Base-by-base conservation (phyloP, 92 coral and sea anemone species). In the Micromussa lordhowensis region DNA sequence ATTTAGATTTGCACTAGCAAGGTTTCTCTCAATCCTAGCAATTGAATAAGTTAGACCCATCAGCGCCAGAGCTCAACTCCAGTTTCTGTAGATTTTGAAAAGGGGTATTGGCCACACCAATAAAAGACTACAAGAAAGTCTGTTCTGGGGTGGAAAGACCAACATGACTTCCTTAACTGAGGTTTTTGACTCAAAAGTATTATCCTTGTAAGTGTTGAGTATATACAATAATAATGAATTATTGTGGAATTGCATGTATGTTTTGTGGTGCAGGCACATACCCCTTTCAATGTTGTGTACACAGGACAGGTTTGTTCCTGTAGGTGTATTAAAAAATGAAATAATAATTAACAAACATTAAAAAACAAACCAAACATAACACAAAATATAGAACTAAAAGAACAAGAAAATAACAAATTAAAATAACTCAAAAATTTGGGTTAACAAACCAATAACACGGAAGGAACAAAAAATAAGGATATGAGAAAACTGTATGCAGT, bases 211-310 rank as follows among this genome's bases (percentile, higher is more conserved):
- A 36, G 38, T 36, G n/a, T n/a, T n/a, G n/a, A n/a, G n/a, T n/a
- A n/a, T n/a, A n/a, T n/a, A n/a, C n/a, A n/a, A n/a, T n/a, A n/a
- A 66, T 66, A 15, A 15, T 66, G 7, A 10, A 31, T 66, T 66
- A 64, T 64, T 31, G 0, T 12, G 12, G 13, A 66, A 26, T 28
- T 61, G 14, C 17, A 26, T 64, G 71, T 66, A 3, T 73, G 26
- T 32, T 24, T 71, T 71, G 44, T 71, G 68, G 63, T 83, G 29
- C 54, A 68, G 26, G 49, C 69, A 75, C 97, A 87, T 93, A 97
- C 99, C 98, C 99, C 99, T 91, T 97, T 95, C 38, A 97, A 90
- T 61, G 98, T 96, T 48, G 99, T 98, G 85, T 97, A 97, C 81
- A 97, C 99, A 15, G 99, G 99, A 86, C 99, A 97, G 57, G 95